phyloP scores from a whole-genome alignment of 2,888 invertebrate genomes.

The Acrobasis suavella region DNA sequence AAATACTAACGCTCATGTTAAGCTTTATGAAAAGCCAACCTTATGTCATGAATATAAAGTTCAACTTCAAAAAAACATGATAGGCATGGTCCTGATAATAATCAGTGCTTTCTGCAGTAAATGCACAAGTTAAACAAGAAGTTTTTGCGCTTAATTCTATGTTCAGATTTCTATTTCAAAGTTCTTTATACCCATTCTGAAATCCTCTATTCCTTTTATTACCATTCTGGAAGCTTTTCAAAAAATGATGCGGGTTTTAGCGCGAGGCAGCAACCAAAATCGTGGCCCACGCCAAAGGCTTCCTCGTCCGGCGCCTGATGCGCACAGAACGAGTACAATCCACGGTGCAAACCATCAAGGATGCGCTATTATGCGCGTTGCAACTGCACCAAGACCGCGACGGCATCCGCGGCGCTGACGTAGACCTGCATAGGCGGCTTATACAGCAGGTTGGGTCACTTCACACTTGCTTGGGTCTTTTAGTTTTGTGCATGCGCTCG shows the following conservation, averaged over 20 bases:
- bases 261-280: slow-evolving; percentile 85
- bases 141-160: background rate
- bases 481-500: slow-evolving; percentile 20
- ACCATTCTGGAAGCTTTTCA: slow-evolving; percentile 23
- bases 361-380: slow-evolving; percentile 89
- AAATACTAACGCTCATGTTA: too few species aligned
- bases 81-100: too few species aligned
- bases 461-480: slow-evolving; percentile 22
- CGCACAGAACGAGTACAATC: slow-evolving; percentile 90
- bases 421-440: slow-evolving; percentile 87
- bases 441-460: slow-evolving; percentile 85
- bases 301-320: slow-evolving; percentile 90
- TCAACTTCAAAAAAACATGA: too few species aligned
- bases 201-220: slow-evolving; percentile 9
- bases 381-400: slow-evolving; percentile 86
- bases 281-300: slow-evolving; percentile 88
- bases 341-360: slow-evolving; percentile 90
- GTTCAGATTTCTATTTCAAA: background rate
- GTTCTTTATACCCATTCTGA: background rate
- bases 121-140: too few species aligned
- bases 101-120: too few species aligned
- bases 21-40: too few species aligned
- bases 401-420: slow-evolving; percentile 84
- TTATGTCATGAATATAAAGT: too few species aligned
- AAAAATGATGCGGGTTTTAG: slow-evolving; percentile 65